phyloP scores from a whole-genome alignment of 2,888 invertebrate genomes.

The Ophion costatus region DNA sequence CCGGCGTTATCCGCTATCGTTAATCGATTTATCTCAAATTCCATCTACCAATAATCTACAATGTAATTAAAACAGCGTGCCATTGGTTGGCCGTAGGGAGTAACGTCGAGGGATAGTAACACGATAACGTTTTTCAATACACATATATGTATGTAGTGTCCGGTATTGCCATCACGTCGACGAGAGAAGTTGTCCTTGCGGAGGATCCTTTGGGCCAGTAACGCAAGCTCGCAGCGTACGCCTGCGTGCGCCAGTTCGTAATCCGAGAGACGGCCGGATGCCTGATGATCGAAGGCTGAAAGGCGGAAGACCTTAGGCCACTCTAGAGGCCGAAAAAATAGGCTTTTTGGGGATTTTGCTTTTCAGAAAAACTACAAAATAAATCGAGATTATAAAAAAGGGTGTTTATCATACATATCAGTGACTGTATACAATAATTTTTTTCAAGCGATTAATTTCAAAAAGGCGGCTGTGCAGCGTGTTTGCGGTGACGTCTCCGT shows the following conservation, averaged over 20 bases:
- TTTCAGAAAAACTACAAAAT: too few species aligned
- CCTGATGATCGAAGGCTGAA: background rate
- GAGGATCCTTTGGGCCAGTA: background rate
- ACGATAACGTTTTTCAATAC: background rate
- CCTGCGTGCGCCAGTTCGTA: background rate
- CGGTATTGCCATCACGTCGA: background rate
- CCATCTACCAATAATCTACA: background rate
- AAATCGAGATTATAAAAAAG: too few species aligned
- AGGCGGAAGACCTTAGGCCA: too few species aligned
- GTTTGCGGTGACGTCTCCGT: too few species aligned
- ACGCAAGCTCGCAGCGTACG: background rate
- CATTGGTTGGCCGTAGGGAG: background rate
- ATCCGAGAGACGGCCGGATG: background rate
- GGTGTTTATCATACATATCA: too few species aligned
- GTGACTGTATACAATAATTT: too few species aligned
- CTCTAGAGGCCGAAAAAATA: too few species aligned
- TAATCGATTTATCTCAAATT: slow-evolving; percentile 9
- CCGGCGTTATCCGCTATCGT: background rate
- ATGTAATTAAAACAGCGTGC: slow-evolving; percentile 1
- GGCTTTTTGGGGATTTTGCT: too few species aligned
- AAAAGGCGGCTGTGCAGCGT: too few species aligned
- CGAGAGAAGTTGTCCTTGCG: background rate
- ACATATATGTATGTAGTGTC: background rate
- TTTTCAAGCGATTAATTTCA: too few species aligned
- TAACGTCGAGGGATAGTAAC: background rate